These are phyloP conservation scores for Epinephelus cyanopodus DNA, from an alignment of 2,113 vertebrate genomes.

Conservation along the genomic window DNA sequence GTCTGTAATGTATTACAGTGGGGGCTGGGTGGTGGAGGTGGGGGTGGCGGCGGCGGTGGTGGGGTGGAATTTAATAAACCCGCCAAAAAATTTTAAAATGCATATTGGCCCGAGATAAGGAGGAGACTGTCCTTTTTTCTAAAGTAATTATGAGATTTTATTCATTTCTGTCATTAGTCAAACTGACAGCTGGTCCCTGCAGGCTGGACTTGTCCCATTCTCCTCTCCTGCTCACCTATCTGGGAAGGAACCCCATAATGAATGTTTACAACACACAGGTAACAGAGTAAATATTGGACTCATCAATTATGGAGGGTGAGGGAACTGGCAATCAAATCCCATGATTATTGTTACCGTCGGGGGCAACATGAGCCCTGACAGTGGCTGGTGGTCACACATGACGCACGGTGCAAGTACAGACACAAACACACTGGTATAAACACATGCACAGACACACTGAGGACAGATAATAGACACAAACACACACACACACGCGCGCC, in stretches of 20 bases:
- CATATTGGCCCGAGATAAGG: conserved; percentile 87
- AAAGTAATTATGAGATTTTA: conserved; percentile 90
- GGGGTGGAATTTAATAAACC: conserved; percentile 87
- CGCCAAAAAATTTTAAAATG: conserved; percentile 86
- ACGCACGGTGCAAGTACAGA: conserved; percentile 2
- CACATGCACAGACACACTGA: conserved; percentile 17
- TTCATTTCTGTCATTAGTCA: conserved; percentile 92
- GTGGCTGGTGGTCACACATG: conserved; percentile 63
- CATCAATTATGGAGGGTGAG: conserved; percentile 94
- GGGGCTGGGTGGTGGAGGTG: conserved; percentile 53
- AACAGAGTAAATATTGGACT: conserved; percentile 95
- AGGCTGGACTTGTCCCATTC: conserved; percentile 88
- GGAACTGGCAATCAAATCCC: conserved; percentile 89
- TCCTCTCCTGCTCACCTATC: conserved; percentile 88
- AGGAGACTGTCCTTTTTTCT: conserved; percentile 86
- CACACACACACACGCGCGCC: background rate
- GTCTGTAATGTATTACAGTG: conserved; percentile 84
- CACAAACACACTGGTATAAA: conserved; percentile 4
- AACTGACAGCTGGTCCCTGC: conserved; percentile 88
- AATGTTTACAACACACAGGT: conserved; percentile 95
- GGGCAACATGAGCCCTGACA: conserved; percentile 74
- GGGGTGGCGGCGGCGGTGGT: conserved; percentile 61
- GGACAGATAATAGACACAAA: conserved; percentile 22
- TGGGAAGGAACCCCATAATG: conserved; percentile 85
- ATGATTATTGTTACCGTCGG: conserved; percentile 87